Evolutionary conservation across 92 coral and sea anemone genomes (phyloP), one percentile per base, ranked within the genome.

Genomic region (Phenganax marumi): DNA sequence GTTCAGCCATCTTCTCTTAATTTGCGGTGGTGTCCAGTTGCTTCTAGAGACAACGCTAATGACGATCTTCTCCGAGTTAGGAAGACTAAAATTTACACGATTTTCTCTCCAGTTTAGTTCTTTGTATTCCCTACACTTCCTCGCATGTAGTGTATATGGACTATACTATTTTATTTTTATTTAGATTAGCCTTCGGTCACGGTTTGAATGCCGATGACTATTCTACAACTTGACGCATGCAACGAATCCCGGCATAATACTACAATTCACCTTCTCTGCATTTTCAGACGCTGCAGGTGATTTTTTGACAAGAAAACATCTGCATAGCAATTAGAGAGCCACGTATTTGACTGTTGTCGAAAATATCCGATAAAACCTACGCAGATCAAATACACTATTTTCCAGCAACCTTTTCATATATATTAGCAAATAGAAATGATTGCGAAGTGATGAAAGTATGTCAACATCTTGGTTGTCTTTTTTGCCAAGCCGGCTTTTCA

Each of bases 301-400:
- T 49, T 66, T 66, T 66, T 66, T 66, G 72, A 25, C 43, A 33
- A 66, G 72, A 66, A 25, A 66, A 66, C 72, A 66, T 66, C 72
- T 25, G 72, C 72, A 25, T 25, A 23, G 9, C 72, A 66, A 66
- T 66, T 66, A 66, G 72, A 33, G 72, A 66, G 26, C 46, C 49
- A 24, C 50, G 72, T 66, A 25, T 25, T 49, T 66, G 72, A 66
- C 24, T 66, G 25, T 6, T 66, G 9, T 66, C 24, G 72, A 8
- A 66, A 66, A 66, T 66, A 25, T 10, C 72, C 12, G 72, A 66
- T 33, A 66, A 66, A 33, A 23, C 50, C 49, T 66, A 33, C 72
- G 43, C 17, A 12, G 26, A 25, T 66, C 43, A 33, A 33, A 5
- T 33, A 33, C 43, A 33, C 43, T 33, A 5, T 33, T n/a, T n/a